Base-by-base conservation (phyloP, 2,113 vertebrate genomes). In the Lucifuga dentata region DNA sequence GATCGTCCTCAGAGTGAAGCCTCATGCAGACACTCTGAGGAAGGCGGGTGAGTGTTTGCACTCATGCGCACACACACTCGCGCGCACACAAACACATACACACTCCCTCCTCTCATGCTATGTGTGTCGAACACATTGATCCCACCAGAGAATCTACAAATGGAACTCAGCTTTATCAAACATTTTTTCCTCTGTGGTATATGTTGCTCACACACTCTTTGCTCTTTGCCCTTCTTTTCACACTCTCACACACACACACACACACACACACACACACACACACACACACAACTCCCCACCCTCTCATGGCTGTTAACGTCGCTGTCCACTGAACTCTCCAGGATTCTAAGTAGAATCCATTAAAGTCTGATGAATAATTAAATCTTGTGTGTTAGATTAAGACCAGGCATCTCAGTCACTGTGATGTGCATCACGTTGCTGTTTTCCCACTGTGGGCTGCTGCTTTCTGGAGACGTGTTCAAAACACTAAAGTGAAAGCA, bases 281-380 rank as follows among this genome's bases (percentile, higher is more conserved):
- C n/a, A 5, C 26, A 24, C 58, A 15, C 11, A 33, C 40, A 33
- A 24, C 16, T 16, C 21, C 43, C 23, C 44, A 13, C 39, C 11
- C 51, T 57, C 64, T 50, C 44, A 12, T 13, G 21, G 53, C 79
- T 52, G 3, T 64, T 83, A 82, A 60, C 68, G 51, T 63, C 79
- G 29, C 41, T 40, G 55, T 67, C 71, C 74, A 68, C 79, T 76
- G 73, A 85, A 84, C 77, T 86, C 86, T 78, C 69, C 73, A 83
- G 77, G 81, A 83, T 70, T 80, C 80, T 80, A 84, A 83, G 78
- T 81, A 76, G 79, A 81, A 81, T 83, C 86, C 86, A 86, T 87
- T 83, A 86, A 67, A 66, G 40, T 33, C 29, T 65, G 45, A 78
- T 88, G 68, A 91, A 91, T 89, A 85, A 87, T 87, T 85, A 69